Evolutionary conservation across 2,113 vertebrate species (phyloP).

Genomic region (Microcebus griseorufus): DNA sequence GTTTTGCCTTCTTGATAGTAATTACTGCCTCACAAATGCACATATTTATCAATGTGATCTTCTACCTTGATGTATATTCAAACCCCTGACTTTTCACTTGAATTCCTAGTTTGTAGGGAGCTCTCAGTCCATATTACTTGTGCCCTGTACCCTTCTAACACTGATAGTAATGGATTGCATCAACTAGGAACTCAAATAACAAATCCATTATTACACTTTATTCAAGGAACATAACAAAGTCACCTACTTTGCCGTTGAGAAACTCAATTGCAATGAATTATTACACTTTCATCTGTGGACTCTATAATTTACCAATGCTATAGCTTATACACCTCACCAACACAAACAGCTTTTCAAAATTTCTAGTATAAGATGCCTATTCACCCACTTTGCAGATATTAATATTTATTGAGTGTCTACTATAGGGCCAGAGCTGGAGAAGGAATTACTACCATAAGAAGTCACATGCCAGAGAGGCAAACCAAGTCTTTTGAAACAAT

Average conservation of each 20-base stretch:
- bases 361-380: not conserved
- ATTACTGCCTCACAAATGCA: not conserved
- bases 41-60: not conserved
- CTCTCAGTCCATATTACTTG: not conserved
- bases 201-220: not conserved
- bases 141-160: not conserved
- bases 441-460: not conserved
- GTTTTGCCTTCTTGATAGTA: not conserved
- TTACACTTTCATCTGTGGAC: not conserved
- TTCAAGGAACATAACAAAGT: not conserved
- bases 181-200: not conserved
- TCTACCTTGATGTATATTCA: not conserved
- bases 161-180: not conserved
- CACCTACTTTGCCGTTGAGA: not conserved
- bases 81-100: not conserved
- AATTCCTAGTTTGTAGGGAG: not conserved
- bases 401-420: not conserved
- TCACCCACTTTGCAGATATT: not conserved
- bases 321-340: not conserved
- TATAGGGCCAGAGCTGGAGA: not conserved
- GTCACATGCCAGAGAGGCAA: not conserved
- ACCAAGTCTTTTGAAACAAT: not conserved
- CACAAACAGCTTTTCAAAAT: not conserved
- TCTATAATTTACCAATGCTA: not conserved
- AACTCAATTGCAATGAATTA: not conserved